Evolutionary conservation across 2,888 invertebrate species (phyloP).

Genomic region (Dorcus parallelipipedus): DNA sequence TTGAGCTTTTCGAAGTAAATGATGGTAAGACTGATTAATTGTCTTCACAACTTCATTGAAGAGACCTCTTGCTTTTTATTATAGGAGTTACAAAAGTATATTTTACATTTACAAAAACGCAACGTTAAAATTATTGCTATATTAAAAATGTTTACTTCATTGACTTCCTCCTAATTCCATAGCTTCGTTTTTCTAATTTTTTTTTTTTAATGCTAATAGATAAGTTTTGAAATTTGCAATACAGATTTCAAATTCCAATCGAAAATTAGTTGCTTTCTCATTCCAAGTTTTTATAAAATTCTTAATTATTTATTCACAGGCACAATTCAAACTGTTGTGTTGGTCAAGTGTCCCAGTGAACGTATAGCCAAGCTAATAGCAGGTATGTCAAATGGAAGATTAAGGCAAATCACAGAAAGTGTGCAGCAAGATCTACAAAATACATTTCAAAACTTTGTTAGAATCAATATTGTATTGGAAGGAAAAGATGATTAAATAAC

Average conservation of each 20-base stretch:
- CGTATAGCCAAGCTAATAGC: constrained; percentile 64
- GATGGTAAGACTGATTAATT: constrained; percentile 44
- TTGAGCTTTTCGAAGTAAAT: constrained; percentile 65
- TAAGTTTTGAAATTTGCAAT: too few species aligned
- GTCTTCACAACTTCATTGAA: background rate
- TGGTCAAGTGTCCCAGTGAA: constrained; percentile 61
- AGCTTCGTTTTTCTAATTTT: too few species aligned
- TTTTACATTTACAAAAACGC: too few species aligned
- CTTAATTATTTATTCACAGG: constrained; percentile 42
- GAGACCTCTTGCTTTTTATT: too few species aligned
- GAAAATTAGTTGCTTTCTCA: background rate
- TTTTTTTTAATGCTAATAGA: too few species aligned
- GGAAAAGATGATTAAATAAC: constrained; percentile 13
- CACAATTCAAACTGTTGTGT: constrained; percentile 55
- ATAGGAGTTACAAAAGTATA: too few species aligned
- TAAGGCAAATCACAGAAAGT: constrained; percentile 65
- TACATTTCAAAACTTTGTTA: constrained; percentile 41
- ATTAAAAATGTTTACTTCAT: too few species aligned
- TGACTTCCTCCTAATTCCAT: too few species aligned
- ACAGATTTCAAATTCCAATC: background rate
- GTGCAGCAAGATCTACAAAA: constrained; percentile 43
- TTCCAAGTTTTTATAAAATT: background rate
- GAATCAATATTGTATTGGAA: constrained; percentile 38
- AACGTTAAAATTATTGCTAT: too few species aligned
- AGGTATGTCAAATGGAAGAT: constrained; percentile 64